Evolutionary conservation across 2,797 vertebrate species (phyloP).

Genomic region (Sebastes oblongus): DNA sequence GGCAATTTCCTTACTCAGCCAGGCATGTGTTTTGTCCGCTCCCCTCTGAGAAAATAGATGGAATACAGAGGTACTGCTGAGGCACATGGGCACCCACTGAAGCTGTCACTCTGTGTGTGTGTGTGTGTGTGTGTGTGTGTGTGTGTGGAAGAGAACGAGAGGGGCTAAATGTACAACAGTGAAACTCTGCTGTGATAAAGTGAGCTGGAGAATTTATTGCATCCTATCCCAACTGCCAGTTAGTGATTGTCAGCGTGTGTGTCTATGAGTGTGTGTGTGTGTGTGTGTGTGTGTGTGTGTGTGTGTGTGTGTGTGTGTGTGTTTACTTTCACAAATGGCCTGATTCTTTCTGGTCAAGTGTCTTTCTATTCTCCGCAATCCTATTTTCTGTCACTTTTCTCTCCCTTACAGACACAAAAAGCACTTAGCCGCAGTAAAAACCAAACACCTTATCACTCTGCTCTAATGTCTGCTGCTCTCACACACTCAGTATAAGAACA

Average conservation of each 20-base stretch:
- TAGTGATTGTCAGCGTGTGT: constrained; percentile 3
- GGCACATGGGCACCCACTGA: constrained; percentile 44
- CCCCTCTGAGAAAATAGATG: constrained; percentile 36
- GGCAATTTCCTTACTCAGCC: constrained; percentile 25
- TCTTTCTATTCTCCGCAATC: constrained; percentile 37
- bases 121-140: background rate
- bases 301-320: constrained; percentile 6
- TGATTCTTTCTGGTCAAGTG: constrained; percentile 42
- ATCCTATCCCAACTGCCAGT: constrained; percentile 41
- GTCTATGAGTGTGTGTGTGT: background rate
- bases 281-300: background rate
- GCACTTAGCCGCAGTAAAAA: constrained; percentile 32
- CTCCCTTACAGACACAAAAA: constrained; percentile 21
- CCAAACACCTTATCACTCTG: constrained; percentile 22
- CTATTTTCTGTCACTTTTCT: constrained; percentile 30
- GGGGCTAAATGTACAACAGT: constrained; percentile 1
- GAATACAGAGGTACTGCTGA: constrained; percentile 34
- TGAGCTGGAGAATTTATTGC: constrained; percentile 11
- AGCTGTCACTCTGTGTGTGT: constrained; percentile 35
- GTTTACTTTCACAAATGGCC: constrained; percentile 24
- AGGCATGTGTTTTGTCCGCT: constrained; percentile 37
- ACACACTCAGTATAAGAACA: background rate
- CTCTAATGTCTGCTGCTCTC: constrained; percentile 29
- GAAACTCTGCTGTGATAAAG: constrained; percentile 23
- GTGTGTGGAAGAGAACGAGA: background rate